Evolutionary conservation across 2,113 vertebrate genomes (phyloP), one percentile per base, ranked within the genome.

Genomic region (Sceloporus tristichus): DNA sequence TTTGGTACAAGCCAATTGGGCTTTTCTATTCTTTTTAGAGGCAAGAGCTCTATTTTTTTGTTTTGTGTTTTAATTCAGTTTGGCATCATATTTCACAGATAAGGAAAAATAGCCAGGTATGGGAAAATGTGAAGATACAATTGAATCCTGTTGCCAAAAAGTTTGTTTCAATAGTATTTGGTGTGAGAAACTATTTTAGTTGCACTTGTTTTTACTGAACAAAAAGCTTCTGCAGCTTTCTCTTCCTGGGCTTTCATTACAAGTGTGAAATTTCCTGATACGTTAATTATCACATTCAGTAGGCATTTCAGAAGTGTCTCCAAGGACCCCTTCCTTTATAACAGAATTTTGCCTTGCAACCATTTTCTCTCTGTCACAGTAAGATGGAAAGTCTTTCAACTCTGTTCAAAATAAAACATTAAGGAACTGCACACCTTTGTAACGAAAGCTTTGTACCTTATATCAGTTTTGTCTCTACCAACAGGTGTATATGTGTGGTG

Each of bases 331-430:
- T 54, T 84, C 42, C 48, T 73, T 84, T 73, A 21, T 18, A 84
- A 73, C 27, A 84, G 68, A 73, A 29, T 56, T 74, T 84, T 84
- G 53, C 70, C 38, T 38, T 74, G 19, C 13, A 34, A 7, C 70
- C 7, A 53, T 83, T 71, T 84, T 71, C 42, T 73, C 14, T n/a
- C 27, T 84, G 66, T 54, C 73, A 71, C 27, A 4, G 48, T 53
- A 21, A 62, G 59, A 62, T 62, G 59, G 59, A 62, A 70, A 81
- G 9, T 81, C n/a, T 81, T 81, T 81, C 56, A 81, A 65, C n/a
- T 38, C 56, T 5, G 18, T 25, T 21, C 34, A 8, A 65, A 65
- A 81, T 59, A 34, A 81, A 18, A 38, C 9, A 48, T 82, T 48
- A 68, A 2, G 23, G 11, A 82, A 21, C 62, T 13, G 62, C 9